Evolutionary conservation across 2,113 vertebrate genomes (phyloP), one percentile per base, ranked within the genome.

Genomic region (Toxotes chatareus): DNA sequence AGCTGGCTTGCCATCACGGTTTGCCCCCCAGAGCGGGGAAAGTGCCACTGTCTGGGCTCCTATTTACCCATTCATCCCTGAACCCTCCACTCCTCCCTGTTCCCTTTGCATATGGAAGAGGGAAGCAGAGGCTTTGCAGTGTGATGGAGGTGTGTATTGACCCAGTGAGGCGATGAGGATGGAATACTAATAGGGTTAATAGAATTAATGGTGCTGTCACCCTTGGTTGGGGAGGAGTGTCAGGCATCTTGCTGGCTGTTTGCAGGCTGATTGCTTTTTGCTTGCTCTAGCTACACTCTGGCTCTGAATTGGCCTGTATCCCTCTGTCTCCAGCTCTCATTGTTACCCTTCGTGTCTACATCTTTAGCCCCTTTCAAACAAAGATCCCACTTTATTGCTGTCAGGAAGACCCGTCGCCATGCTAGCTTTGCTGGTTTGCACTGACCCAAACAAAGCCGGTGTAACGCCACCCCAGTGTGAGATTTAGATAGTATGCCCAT

Each of bases 181-280:
- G 88, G 93, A 88, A 93, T 94, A 90, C 93, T 91, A 93, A 94
- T 87, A 46, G 88, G 87, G 87, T 90, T 94, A 92, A 92, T 92
- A 84, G 89, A 92, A 93, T 90, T 92, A 92, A 93, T 94, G 92
- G 79, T 38, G 82, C 86, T 90, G 92, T 92, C 91, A 90, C 88
- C 86, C 80, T 76, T 61, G 81, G 74, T 77, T 86, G 83, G 55
- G 83, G 86, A 84, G 87, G 76, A 86, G 78, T 32, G 77, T 80
- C 70, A 23, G 76, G 76, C 64, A 47, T 78, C 38, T 77, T 11
- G 14, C 65, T 59, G 56, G 59, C 64, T 75, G 61, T 79, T 74
- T 67, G 84, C 49, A 14, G 56, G 67, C 85, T 80, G 82, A 82
- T 85, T 85, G 73, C 73, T 64, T 64, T 73, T 46, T 66, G 56